Percentiles rank a stretch among this genome's conserved stretches.
Evolutionary conservation across 2,888 invertebrate genomes (phyloP).

Genomic region (Drosophila mimetica): DNA sequence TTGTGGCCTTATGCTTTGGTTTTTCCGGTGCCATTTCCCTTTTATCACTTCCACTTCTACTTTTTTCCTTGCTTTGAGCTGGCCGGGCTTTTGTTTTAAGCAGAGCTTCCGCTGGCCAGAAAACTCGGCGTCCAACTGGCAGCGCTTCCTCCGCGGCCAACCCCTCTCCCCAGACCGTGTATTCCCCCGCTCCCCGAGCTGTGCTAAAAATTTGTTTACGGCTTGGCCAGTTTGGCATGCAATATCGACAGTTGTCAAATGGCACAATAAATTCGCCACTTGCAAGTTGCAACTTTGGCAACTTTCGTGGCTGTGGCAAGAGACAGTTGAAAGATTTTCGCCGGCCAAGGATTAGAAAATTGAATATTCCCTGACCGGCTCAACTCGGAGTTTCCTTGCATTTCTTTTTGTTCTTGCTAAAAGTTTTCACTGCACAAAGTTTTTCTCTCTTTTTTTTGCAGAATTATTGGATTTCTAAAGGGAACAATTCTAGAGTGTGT

Average conservation of each 20-base stretch:
- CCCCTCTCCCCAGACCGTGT: not conserved
- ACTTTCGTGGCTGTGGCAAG: slow-evolving; percentile 25
- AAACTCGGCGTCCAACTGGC: slow-evolving; percentile 23
- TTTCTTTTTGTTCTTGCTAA: slow-evolving; percentile 13
- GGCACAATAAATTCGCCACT: slow-evolving; percentile 64
- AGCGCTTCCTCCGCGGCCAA: not conserved
- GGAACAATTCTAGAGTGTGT: not conserved
- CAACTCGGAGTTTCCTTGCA: slow-evolving; percentile 16
- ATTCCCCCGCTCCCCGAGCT: not conserved
- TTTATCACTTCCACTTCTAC: slow-evolving; percentile 32
- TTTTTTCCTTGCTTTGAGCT: slow-evolving; percentile 14
- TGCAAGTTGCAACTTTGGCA: slow-evolving; percentile 41
- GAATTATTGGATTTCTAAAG: slow-evolving; percentile 9
- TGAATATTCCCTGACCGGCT: slow-evolving; percentile 53
- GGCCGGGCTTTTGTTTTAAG: slow-evolving; percentile 54
- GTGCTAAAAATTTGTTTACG: slow-evolving; percentile 65
- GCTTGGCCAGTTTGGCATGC: slow-evolving; percentile 40
- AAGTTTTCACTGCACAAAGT: slow-evolving; percentile 56
- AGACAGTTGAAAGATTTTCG: slow-evolving; percentile 47
- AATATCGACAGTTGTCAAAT: slow-evolving; percentile 56
- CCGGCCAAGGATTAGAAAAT: slow-evolving; percentile 62
- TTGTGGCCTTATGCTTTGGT: slow-evolving; percentile 53
- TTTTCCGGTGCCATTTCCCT: slow-evolving; percentile 54
- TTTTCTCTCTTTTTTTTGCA: slow-evolving; percentile 45
- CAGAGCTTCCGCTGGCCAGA: slow-evolving; percentile 37